phyloP scores from a whole-genome alignment of 2,113 vertebrate species.

The Crotalus horridus region DNA sequence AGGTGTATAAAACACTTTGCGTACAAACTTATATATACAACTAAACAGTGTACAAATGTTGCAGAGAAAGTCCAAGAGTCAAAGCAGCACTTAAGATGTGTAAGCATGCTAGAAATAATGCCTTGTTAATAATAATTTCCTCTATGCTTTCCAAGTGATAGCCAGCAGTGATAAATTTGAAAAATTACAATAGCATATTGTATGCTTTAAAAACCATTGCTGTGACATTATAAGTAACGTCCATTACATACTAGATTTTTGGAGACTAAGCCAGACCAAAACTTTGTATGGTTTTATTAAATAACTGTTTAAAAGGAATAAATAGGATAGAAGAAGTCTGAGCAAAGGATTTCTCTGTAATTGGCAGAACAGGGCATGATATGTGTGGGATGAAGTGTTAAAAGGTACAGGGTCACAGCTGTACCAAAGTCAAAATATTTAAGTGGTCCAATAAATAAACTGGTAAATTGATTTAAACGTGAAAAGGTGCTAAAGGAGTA shows the following conservation, averaged over 20 bases:
- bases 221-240: neutral
- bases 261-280: conserved; percentile 3
- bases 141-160: neutral
- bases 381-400: conserved; percentile 45
- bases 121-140: neutral
- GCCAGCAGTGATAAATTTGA: neutral
- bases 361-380: conserved; percentile 48
- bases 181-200: neutral
- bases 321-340: neutral
- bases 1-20: neutral
- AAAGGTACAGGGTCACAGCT: conserved; percentile 50
- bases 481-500: conserved; percentile 72
- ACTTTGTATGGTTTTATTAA: neutral
- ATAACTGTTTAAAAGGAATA: neutral
- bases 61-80: neutral
- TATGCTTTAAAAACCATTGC: fast-evolving
- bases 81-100: neutral
- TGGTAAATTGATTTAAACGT: conserved; percentile 70
- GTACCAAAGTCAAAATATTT: conserved; percentile 67
- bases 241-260: neutral
- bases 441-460: conserved; percentile 69
- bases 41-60: neutral
- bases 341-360: neutral
- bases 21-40: neutral
- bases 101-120: neutral